Conservation (phyloP, 2,888 invertebrate species). For the Chalcosyrphus nemorum region DNA sequence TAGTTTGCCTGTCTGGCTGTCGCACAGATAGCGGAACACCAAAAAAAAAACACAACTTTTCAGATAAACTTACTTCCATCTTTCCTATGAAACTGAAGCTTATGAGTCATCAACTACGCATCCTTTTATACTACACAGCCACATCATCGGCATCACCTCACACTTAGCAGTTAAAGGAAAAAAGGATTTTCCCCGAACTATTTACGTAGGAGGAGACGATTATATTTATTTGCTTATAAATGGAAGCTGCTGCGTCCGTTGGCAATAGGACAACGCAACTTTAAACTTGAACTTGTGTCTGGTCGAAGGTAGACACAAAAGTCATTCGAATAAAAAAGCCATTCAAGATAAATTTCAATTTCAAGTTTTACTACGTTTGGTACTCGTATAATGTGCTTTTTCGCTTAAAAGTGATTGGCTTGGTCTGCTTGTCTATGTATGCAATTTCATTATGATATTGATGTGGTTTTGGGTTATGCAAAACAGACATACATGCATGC, state of each 20-base stretch:
- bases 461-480: not conserved
- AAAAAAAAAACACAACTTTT: conserved; percentile 29
- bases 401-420: conserved; percentile 11
- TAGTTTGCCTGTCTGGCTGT: conserved; percentile 32
- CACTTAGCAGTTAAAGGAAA: not conserved
- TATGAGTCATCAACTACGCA: conserved; percentile 58
- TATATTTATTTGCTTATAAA: conserved; percentile 39
- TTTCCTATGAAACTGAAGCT: not conserved
- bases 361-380: not conserved
- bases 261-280: conserved; percentile 20
- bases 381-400: not conserved
- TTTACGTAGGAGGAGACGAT: not conserved
- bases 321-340: conserved; percentile 21
- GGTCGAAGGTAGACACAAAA: conserved; percentile 2
- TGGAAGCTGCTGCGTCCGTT: conserved; percentile 6
- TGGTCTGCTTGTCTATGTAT: not conserved
- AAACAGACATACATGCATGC: no score
- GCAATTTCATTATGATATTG: not conserved
- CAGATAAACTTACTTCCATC: conserved; percentile 22
- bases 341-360: conserved; percentile 27
- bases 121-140: conserved; percentile 52
- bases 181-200: conserved; percentile 35
- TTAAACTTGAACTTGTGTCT: conserved; percentile 55
- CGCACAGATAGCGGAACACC: conserved; percentile 22
- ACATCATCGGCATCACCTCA: conserved; percentile 17